Evolutionary conservation across 2,113 vertebrate species (phyloP).

Genomic region (Tragulus kanchil): DNA sequence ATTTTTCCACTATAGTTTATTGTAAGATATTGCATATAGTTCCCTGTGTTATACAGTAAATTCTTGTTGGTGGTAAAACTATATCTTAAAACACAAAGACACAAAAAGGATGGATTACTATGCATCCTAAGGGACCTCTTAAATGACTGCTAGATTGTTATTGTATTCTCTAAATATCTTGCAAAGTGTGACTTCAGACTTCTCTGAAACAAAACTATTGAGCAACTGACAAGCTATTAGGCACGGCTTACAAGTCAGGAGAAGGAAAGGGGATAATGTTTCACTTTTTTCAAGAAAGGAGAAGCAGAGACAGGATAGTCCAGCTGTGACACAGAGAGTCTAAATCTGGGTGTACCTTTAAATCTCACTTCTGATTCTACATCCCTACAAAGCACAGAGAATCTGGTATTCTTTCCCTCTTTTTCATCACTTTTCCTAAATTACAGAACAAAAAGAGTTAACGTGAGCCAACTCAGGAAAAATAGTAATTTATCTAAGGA

Average conservation of each 20-base stretch:
- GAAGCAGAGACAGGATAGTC: not conserved
- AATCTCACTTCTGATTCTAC: not conserved
- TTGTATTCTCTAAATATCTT: not conserved
- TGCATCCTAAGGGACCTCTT: not conserved
- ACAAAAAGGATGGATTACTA: not conserved
- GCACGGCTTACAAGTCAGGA: not conserved
- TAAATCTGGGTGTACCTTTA: not conserved
- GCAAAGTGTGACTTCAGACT: not conserved
- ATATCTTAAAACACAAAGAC: not conserved
- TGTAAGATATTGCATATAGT: not conserved
- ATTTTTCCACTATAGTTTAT: not conserved
- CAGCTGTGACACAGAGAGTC: not conserved
- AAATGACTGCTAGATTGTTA: not conserved
- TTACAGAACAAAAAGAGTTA: not conserved
- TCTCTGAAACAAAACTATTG: not conserved
- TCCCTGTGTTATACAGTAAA: not conserved
- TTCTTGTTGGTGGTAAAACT: not conserved
- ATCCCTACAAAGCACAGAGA: not conserved
- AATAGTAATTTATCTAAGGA: not conserved
- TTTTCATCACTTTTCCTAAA: not conserved
- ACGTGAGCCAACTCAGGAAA: not conserved
- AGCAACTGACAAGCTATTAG: not conserved
- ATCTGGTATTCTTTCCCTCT: not conserved
- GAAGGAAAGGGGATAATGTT: not conserved
- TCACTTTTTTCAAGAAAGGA: not conserved